Evolutionary conservation across 2,888 invertebrate species (phyloP).

Genomic region (Calliscelio sp.): DNA sequence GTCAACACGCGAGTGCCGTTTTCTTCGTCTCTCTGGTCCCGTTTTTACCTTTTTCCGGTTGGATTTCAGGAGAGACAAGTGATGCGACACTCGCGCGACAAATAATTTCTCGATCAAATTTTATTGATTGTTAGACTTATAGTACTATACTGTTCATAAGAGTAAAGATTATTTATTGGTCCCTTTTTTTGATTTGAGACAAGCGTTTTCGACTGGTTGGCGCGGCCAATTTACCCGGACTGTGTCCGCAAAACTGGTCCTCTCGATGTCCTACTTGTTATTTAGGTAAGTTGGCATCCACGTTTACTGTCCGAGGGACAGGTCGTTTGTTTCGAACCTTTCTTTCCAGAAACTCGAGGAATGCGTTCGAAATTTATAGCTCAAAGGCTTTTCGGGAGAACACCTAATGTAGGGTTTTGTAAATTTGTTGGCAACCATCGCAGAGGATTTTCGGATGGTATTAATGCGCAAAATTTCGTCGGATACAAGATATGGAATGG

Average conservation of each 20-base stretch:
- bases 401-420: too few species aligned
- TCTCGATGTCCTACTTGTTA: constrained; percentile 63
- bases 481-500: too few species aligned
- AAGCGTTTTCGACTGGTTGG: constrained; percentile 9
- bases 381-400: too few species aligned
- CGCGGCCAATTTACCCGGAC: constrained; percentile 14
- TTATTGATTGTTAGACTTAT: too few species aligned
- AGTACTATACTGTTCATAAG: too few species aligned
- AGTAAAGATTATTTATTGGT: too few species aligned
- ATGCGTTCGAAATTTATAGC: constrained; percentile 33
- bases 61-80: constrained; percentile 36
- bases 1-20: constrained; percentile 57
- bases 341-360: constrained; percentile 29
- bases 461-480: too few species aligned
- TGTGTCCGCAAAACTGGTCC: constrained; percentile 14
- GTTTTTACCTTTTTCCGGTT: constrained; percentile 30
- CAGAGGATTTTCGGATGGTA: too few species aligned
- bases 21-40: constrained; percentile 32
- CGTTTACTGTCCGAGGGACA: constrained; percentile 18
- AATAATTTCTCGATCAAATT: too few species aligned
- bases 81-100: constrained; percentile 50
- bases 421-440: too few species aligned
- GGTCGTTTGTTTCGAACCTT: constrained; percentile 36
- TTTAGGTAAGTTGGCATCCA: constrained; percentile 62
- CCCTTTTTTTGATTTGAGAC: too few species aligned